Conservation (phyloP, 2,888 invertebrate genomes). For the Sphaerophoria rueppellii region DNA sequence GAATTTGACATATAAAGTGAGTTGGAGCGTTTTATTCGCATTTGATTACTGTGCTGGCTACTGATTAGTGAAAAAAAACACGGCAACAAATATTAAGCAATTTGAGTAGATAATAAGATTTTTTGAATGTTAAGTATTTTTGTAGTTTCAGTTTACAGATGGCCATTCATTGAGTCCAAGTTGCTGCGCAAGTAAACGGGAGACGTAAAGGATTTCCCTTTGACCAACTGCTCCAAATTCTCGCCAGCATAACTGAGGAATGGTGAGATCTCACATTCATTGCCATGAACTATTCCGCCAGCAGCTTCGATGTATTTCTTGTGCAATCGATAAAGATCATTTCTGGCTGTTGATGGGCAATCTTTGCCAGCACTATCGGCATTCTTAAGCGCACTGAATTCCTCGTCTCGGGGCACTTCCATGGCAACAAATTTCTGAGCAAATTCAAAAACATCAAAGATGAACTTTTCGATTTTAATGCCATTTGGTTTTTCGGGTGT, state of each 20-base stretch:
- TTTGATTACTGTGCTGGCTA: too few relatives aligned
- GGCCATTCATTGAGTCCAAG: conserved; percentile 80
- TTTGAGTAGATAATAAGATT: conserved; percentile 17
- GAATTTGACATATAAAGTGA: too few relatives aligned
- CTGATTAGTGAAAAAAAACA: too few relatives aligned
- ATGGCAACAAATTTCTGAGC: conserved; percentile 95
- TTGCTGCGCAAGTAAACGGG: conserved; percentile 85
- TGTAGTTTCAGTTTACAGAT: conserved; percentile 75
- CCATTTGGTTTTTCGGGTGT: conserved; percentile 95
- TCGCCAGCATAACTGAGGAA: conserved; percentile 95
- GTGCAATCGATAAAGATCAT: conserved; percentile 90
- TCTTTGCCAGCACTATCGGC: conserved; percentile 93
- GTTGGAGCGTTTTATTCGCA: too few relatives aligned
- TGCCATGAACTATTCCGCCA: conserved; percentile 88
- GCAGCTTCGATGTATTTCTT: conserved; percentile 90
- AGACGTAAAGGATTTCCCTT: conserved; percentile 86
- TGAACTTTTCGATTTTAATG: conserved; percentile 99
- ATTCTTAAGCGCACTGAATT: conserved; percentile 99
- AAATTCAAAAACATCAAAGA: conserved; percentile 99
- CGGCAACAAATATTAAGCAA: conserved; percentile 4
- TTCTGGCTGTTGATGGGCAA: conserved; percentile 93
- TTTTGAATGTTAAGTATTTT: conserved; percentile 45
- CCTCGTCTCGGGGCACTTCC: conserved; percentile 94
- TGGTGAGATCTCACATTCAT: conserved; percentile 94
- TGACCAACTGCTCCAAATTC: conserved; percentile 87